A percentile compares a stretch with the other conserved stretches of the same genome.
Evolutionary conservation across 2,797 vertebrate genomes (phyloP).

Genomic region (Cossypha polioptera): DNA sequence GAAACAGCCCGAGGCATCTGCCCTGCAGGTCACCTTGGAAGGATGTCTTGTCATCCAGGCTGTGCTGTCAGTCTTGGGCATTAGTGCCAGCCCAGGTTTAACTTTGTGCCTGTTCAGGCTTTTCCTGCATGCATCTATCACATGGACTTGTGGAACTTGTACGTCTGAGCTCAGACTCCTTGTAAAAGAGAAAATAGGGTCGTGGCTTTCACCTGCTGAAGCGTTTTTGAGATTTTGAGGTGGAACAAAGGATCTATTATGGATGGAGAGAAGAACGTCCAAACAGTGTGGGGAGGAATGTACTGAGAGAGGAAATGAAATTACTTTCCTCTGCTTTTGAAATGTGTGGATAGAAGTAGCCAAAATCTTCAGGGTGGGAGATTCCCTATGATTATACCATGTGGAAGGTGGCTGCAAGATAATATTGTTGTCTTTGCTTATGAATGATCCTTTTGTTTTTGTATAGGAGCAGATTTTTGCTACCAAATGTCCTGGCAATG

Average conservation of each 20-base stretch:
- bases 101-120: not conserved
- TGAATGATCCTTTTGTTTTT: not conserved
- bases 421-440: not conserved
- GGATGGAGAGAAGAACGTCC: not conserved
- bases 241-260: conserved; percentile 35
- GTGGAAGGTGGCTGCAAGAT: not conserved
- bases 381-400: not conserved
- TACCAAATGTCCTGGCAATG: not conserved
- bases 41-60: not conserved
- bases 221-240: not conserved
- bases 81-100: not conserved
- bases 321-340: not conserved
- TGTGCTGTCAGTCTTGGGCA: not conserved
- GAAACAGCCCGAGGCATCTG: not conserved
- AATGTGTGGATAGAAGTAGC: not conserved
- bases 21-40: conserved; percentile 45
- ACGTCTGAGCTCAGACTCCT: not conserved
- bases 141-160: not conserved
- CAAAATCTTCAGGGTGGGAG: not conserved
- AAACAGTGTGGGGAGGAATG: not conserved
- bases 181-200: not conserved
- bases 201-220: conserved; percentile 26
- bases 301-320: conserved; percentile 22
- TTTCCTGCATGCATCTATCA: not conserved
- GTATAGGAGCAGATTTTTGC: not conserved